Evolutionary conservation across 2,113 vertebrate species (phyloP).

Genomic region (Atrichornis clamosus): DNA sequence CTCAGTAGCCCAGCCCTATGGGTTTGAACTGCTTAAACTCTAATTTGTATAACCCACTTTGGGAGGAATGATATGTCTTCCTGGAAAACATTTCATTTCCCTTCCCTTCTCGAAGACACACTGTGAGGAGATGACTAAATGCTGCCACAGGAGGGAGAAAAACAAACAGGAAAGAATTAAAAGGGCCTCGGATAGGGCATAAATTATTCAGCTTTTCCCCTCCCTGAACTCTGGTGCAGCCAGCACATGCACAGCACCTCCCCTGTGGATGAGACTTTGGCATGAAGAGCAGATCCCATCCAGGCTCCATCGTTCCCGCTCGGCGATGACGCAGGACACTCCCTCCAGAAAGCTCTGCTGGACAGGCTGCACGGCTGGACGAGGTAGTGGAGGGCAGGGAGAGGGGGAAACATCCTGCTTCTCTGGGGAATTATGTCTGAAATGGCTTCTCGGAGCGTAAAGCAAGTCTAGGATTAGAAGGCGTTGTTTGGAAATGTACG

Average conservation of each 20-base stretch:
- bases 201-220: constrained; percentile 55
- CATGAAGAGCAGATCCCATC: background rate
- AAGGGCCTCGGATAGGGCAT: constrained; percentile 7
- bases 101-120: background rate
- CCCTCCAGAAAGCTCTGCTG: constrained; percentile 21
- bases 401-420: background rate
- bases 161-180: constrained; percentile 59
- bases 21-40: background rate
- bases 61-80: constrained; percentile 14
- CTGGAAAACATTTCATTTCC: background rate
- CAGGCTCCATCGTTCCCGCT: background rate
- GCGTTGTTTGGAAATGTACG: background rate
- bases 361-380: background rate
- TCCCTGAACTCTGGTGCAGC: constrained; percentile 1
- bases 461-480: background rate
- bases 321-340: background rate
- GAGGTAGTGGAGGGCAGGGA: background rate
- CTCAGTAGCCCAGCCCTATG: background rate
- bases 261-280: constrained; percentile 38
- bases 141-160: constrained; percentile 64
- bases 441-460: background rate
- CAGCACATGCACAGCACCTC: constrained; percentile 45
- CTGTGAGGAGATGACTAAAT: constrained; percentile 46
- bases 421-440: background rate
- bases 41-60: background rate